Conservation (phyloP, 2,113 vertebrate genomes). For the Corythaixoides concolor region DNA sequence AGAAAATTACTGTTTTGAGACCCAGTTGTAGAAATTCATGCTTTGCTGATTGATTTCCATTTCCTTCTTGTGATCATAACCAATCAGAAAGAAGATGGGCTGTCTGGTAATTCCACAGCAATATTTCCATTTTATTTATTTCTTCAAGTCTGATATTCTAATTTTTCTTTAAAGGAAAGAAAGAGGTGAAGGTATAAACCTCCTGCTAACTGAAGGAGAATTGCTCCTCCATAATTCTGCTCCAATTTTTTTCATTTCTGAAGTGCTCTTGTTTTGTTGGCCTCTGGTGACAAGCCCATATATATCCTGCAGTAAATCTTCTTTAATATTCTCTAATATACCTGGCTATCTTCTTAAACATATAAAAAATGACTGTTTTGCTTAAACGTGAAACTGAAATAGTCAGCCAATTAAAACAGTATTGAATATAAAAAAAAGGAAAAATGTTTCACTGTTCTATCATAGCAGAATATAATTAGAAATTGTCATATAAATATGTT, state of each 20-base stretch:
- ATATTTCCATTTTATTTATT: background rate
- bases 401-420: background rate
- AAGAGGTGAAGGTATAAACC: background rate
- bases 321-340: background rate
- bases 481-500: background rate
- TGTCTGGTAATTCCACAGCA: background rate
- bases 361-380: background rate
- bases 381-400: background rate
- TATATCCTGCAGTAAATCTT: background rate
- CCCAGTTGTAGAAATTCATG: background rate
- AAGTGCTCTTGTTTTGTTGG: background rate
- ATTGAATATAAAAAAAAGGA: background rate
- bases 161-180: background rate
- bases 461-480: background rate
- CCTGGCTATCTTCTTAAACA: background rate
- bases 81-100: background rate
- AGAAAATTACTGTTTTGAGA: background rate
- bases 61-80: background rate
- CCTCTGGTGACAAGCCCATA: background rate
- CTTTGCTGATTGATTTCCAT: background rate
- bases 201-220: background rate
- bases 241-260: background rate
- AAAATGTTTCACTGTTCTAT: background rate
- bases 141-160: background rate
- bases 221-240: fast-evolving